Evolutionary conservation across 2,797 vertebrate genomes (phyloP), one percentile per base, ranked within the genome.

Genomic region (Hippopotamyrus pictus): DNA sequence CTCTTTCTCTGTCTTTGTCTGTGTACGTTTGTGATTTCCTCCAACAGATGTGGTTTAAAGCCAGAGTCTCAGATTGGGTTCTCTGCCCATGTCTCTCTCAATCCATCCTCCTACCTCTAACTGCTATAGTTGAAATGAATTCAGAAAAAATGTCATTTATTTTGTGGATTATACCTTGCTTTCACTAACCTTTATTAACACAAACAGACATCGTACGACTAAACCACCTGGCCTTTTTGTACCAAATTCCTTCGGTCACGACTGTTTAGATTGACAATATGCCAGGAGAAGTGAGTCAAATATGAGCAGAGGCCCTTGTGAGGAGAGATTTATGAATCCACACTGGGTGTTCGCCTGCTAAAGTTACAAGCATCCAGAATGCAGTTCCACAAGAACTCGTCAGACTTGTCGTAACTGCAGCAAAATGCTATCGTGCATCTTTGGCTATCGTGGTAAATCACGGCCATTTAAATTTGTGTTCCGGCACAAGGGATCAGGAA

Each of bases 361-460:
- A 54, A 14, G 84, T 86, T 86, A 53, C 17, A 25, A 86, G 51
- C 29, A 6, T 86, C 8, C 44, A 44, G 44, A 84, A 8, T 29
- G 46, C 46, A 51, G 44, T 17, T 84, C 46, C 53, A 44, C 29
- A 2, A 41, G 25, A 41, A 9, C 41, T 25, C 4, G 2, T 62
- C 25, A 19, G 25, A 17, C 33, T 57, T 25, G 3, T 11, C 33
- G n/a, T 29, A 59, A 37, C 51, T 59, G 33, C 41, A 76, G 22
- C n/a, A 41, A n/a, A 51, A 51, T 79, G 22, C 48, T 57, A n/a
- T 57, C 44, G 48, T 44, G 48, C 50, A 19, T 53, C 48, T 88
- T 88, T 88, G 73, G 37, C 48, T 50, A 51, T 82, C 73, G n/a
- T 44, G 69, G 48, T 54, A 53, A 88, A 79, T 17, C 88, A 11